Base-by-base conservation (phyloP, 2,888 invertebrate genomes). In the Meteorus colon region DNA sequence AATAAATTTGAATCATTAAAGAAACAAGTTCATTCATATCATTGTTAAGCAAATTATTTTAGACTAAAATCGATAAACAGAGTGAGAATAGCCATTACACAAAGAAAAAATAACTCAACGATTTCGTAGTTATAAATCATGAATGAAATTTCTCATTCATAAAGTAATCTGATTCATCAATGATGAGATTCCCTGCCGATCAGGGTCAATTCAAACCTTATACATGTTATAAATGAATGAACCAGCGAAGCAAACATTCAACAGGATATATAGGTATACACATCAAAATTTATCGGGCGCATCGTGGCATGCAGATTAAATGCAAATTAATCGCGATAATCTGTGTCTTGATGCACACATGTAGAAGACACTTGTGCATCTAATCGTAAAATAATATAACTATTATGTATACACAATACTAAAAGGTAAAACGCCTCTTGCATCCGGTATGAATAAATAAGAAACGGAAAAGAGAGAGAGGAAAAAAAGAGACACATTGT, bases 401-500 rank as follows among this genome's bases (percentile, higher is more conserved):
- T 60, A 37, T 34, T 59, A 41, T 51, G 41, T 55, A 59, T 34
- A 45, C 31, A 65, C 65, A 45, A 75, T 77, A 71, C 63, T 34
- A 48, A 75, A 78, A 75, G 79, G 72, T 75, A 72, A 77, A 75
- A 75, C 66, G 75, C 65, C 77, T 55, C 55, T 55, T 77, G 65
- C 73, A 73, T 79, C 79, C 77, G 79, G 77, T 70, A 77, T 79
- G 77, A 79, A 79, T 79, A 77, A 77, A 45, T 72, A 75, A 77
- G 71, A 65, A 55, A 63, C 75, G 75, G 75, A 77, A 75, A 55
- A 55, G 55, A 55, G 19, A 55, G 55, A 19, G 55, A 55, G 1
- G 1, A 34, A 2, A 2, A n/a, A 55, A 4, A 55, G 55, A 5
- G 55, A 55, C 8, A 48, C 48, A 48, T 14, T n/a, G 48, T n/a